phyloP scores from a whole-genome alignment of 2,888 invertebrate species.

The Ferdinandea cuprea region DNA sequence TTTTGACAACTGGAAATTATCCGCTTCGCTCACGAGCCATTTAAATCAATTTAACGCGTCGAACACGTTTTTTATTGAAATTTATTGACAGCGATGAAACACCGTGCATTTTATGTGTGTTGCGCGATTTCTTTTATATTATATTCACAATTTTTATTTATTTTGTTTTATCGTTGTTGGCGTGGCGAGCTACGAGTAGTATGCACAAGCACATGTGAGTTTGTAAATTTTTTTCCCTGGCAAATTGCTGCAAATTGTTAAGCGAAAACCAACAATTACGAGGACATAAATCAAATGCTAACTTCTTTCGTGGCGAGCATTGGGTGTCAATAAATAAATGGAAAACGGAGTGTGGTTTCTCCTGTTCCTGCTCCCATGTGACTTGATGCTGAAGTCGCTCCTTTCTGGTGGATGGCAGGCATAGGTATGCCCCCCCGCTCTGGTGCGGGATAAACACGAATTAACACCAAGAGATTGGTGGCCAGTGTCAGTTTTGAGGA shows the following conservation, averaged over 20 bases:
- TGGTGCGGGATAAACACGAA: slow-evolving; percentile 56
- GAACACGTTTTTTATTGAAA: slow-evolving; percentile 76
- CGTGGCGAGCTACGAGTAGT: background rate
- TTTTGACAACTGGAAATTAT: slow-evolving; percentile 83
- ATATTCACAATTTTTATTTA: slow-evolving; percentile 15
- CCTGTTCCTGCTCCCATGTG: slow-evolving; percentile 12
- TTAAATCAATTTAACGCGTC: slow-evolving; percentile 83
- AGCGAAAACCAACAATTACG: slow-evolving; percentile 82
- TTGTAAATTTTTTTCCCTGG: slow-evolving; percentile 68
- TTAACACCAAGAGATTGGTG: slow-evolving; percentile 66
- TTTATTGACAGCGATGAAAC: slow-evolving; percentile 70
- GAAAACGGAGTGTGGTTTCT: slow-evolving; percentile 53
- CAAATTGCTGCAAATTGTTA: slow-evolving; percentile 80
- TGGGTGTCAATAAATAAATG: slow-evolving; percentile 73
- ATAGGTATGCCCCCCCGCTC: background rate
- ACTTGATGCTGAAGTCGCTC: slow-evolving; percentile 36
- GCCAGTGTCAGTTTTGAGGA: slow-evolving; percentile 26
- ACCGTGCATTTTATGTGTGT: slow-evolving; percentile 54
- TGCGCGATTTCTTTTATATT: slow-evolving; percentile 35
- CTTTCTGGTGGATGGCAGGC: slow-evolving; percentile 13
- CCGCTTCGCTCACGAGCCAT: slow-evolving; percentile 83
- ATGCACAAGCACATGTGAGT: slow-evolving; percentile 71
- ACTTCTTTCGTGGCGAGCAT: slow-evolving; percentile 67
- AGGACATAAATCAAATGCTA: slow-evolving; percentile 82
- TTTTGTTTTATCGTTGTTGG: slow-evolving; percentile 4